A percentile compares a stretch with the other conserved stretches of the same genome.
These are phyloP conservation scores for Maccullochella peelii DNA, from an alignment of 2,113 vertebrate species.

Conservation along the genomic window DNA sequence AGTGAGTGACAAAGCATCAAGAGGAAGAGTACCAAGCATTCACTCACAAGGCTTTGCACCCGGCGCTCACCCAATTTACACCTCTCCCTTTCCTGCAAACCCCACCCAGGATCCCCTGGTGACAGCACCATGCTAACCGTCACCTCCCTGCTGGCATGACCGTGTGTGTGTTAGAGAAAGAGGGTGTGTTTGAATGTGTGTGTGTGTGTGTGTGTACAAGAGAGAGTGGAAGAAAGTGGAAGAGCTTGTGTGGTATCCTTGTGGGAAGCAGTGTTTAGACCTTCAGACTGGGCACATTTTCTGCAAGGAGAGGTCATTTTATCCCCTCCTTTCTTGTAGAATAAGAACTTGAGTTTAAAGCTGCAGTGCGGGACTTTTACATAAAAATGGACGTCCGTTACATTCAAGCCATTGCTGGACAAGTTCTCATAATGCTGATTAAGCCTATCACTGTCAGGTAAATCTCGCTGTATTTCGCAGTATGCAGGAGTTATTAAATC, in stretches of 20 bases:
- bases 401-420: no score
- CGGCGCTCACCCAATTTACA: conserved; percentile 85
- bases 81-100: conserved; percentile 77
- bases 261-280: conserved; percentile 49
- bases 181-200: conserved; percentile 24
- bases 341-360: neutral
- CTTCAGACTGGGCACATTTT: conserved; percentile 25
- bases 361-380: no score
- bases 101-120: conserved; percentile 72
- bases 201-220: conserved; percentile 8
- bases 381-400: no score
- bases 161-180: conserved; percentile 20
- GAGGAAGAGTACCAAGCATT: conserved; percentile 70
- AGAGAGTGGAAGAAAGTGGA: conserved; percentile 36
- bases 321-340: neutral
- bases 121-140: conserved; percentile 75
- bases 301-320: conserved; percentile 27
- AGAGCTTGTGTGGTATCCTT: conserved; percentile 55
- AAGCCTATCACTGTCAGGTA: no score
- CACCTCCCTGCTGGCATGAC: conserved; percentile 74
- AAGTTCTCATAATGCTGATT: no score
- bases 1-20: conserved; percentile 60
- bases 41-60: conserved; percentile 76
- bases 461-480: no score
- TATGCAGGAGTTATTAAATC: no score